Conservation (phyloP, 2,113 vertebrate genomes). For the Arvicanthis niloticus region DNA sequence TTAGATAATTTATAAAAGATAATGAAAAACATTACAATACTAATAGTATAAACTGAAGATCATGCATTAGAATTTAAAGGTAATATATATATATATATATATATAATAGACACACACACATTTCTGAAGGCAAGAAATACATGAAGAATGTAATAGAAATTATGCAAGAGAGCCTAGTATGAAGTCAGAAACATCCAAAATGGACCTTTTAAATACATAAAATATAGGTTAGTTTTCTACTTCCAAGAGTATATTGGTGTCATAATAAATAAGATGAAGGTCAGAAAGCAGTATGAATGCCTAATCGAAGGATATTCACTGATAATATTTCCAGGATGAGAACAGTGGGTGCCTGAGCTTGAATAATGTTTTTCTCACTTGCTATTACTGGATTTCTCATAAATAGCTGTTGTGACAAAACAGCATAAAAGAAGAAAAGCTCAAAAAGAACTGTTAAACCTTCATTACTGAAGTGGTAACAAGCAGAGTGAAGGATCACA, state of each 20-base stretch:
- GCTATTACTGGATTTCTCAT: constrained; percentile 10
- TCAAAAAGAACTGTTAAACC: neutral
- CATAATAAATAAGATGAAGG: constrained; percentile 62
- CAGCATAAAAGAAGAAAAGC: constrained; percentile 1
- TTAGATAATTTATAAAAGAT: neutral
- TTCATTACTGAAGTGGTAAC: neutral
- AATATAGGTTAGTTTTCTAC: constrained; percentile 54
- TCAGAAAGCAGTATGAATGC: constrained; percentile 9
- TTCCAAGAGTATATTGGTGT: constrained; percentile 34
- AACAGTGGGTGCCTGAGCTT: constrained; percentile 54
- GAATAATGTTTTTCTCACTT: constrained; percentile 9
- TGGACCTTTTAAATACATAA: neutral
- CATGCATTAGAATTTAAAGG: neutral
- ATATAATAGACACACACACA: neutral
- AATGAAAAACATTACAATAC: neutral
- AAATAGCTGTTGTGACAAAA: constrained; percentile 54
- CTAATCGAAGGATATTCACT: constrained; percentile 1
- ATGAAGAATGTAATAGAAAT: constrained; percentile 25
- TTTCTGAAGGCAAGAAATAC: neutral
- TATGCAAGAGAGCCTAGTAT: neutral
- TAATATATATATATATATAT: neutral
- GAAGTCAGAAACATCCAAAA: constrained; percentile 5
- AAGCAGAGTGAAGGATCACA: neutral
- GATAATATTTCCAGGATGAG: constrained; percentile 50
- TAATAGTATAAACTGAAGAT: neutral